A percentile compares a stretch with the other conserved stretches of the same genome.
Evolutionary conservation across 2,797 vertebrate species (phyloP).

Genomic region (Aeoliscus strigatus): DNA sequence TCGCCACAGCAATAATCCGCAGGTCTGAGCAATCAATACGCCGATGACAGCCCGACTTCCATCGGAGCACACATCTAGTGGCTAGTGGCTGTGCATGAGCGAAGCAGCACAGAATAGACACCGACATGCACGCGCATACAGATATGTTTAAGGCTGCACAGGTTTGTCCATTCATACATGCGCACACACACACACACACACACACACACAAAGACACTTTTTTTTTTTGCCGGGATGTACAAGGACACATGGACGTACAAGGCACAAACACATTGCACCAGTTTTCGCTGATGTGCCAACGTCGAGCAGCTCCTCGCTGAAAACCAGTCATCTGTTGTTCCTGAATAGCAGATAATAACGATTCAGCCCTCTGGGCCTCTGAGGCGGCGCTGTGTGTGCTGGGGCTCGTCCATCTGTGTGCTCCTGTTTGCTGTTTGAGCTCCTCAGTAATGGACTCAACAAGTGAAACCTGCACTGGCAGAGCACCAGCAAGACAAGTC

Average conservation of each 20-base stretch:
- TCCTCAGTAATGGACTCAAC: constrained; percentile 52
- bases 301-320: constrained; percentile 15
- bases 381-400: constrained; percentile 36
- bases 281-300: constrained; percentile 5
- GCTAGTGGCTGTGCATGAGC: constrained; percentile 75
- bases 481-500: constrained; percentile 64
- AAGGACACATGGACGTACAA: constrained; percentile 1
- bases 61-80: constrained; percentile 71
- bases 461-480: constrained; percentile 66
- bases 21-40: constrained; percentile 79
- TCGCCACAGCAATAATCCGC: constrained; percentile 79
- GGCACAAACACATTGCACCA: neutral
- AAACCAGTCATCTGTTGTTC: constrained; percentile 34
- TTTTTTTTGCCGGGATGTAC: constrained; percentile 4
- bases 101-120: constrained; percentile 62
- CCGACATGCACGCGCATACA: constrained; percentile 48
- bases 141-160: constrained; percentile 55
- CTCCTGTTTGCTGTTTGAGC: constrained; percentile 30
- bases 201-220: too few relatives aligned
- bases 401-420: constrained; percentile 40
- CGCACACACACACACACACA: constrained; percentile 16
- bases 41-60: constrained; percentile 68
- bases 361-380: constrained; percentile 43
- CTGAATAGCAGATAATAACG: constrained; percentile 51
- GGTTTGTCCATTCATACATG: constrained; percentile 24